These are phyloP conservation scores for Strigamia transsilvanica DNA, from an alignment of 2,888 invertebrate genomes.

Conservation along the genomic window DNA sequence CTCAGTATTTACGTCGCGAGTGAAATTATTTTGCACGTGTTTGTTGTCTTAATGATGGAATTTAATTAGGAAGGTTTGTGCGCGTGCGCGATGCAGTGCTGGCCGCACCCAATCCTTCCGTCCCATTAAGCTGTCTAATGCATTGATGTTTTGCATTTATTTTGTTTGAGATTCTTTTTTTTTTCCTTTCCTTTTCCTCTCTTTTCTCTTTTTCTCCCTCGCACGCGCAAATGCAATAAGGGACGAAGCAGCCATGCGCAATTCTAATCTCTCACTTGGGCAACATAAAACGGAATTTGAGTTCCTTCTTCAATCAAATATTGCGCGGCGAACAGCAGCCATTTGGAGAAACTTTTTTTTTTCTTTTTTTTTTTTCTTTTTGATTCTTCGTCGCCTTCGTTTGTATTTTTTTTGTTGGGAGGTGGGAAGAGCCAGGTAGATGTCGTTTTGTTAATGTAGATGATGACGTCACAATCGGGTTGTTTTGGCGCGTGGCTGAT, in stretches of 20 bases:
- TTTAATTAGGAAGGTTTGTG: constrained; percentile 50
- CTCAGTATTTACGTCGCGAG: not conserved
- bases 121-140: constrained; percentile 52
- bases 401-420: constrained; percentile 22
- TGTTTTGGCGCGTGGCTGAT: constrained; percentile 51
- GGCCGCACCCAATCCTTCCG: constrained; percentile 49
- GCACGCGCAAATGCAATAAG: constrained; percentile 51
- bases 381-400: constrained; percentile 45
- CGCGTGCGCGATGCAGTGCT: constrained; percentile 45
- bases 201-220: constrained; percentile 31
- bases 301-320: constrained; percentile 55
- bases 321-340: constrained; percentile 40
- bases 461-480: constrained; percentile 37
- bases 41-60: constrained; percentile 54
- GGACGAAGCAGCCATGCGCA: constrained; percentile 48
- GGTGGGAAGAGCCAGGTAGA: constrained; percentile 18
- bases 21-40: constrained; percentile 20
- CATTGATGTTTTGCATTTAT: constrained; percentile 54
- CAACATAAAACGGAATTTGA: constrained; percentile 56
- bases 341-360: constrained; percentile 38
- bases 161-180: constrained; percentile 51
- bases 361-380: constrained; percentile 20
- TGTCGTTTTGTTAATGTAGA: constrained; percentile 45
- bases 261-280: constrained; percentile 55
- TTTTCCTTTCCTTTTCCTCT: constrained; percentile 24